phyloP scores from a whole-genome alignment of 2,888 invertebrate genomes.

The Trichopria drosophilae region DNA sequence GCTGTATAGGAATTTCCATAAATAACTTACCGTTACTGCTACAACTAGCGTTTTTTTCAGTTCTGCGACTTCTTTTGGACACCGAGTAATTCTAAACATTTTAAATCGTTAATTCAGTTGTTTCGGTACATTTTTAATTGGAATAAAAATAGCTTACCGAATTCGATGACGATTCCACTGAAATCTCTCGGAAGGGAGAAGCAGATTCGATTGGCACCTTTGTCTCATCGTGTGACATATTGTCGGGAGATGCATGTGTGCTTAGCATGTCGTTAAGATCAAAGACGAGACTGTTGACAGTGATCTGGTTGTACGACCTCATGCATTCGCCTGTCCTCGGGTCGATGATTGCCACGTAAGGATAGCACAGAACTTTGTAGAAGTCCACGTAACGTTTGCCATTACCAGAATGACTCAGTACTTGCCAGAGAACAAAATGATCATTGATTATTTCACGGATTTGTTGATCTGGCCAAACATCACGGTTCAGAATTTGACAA shows the following conservation, averaged over 20 bases:
- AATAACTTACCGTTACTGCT: too few species aligned
- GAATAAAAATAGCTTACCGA: too few species aligned
- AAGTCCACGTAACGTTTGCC: constrained; percentile 68
- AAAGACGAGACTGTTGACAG: constrained; percentile 52
- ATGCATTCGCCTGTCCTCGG: constrained; percentile 68
- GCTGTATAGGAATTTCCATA: too few species aligned
- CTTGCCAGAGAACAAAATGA: constrained; percentile 72
- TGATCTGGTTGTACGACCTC: constrained; percentile 51
- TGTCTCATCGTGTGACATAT: constrained; percentile 42
- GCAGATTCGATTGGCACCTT: constrained; percentile 14
- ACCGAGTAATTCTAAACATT: constrained; percentile 23
- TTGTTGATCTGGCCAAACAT: constrained; percentile 69
- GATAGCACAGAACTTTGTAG: constrained; percentile 66
- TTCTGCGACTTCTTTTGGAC: constrained; percentile 19
- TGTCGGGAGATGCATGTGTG: constrained; percentile 54
- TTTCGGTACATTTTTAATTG: too few species aligned
- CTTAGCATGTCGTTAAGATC: constrained; percentile 55
- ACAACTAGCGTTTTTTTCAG: constrained; percentile 18
- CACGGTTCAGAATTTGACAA: constrained; percentile 71
- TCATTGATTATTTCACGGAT: constrained; percentile 66
- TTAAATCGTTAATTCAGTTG: too few species aligned
- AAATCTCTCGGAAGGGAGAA: background rate
- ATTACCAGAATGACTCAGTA: constrained; percentile 61
- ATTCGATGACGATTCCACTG: constrained; percentile 25
- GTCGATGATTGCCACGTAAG: constrained; percentile 69